Evolutionary conservation across 2,797 vertebrate species (phyloP), one percentile per base, ranked within the genome.

Genomic region (Galagoides demidoff): DNA sequence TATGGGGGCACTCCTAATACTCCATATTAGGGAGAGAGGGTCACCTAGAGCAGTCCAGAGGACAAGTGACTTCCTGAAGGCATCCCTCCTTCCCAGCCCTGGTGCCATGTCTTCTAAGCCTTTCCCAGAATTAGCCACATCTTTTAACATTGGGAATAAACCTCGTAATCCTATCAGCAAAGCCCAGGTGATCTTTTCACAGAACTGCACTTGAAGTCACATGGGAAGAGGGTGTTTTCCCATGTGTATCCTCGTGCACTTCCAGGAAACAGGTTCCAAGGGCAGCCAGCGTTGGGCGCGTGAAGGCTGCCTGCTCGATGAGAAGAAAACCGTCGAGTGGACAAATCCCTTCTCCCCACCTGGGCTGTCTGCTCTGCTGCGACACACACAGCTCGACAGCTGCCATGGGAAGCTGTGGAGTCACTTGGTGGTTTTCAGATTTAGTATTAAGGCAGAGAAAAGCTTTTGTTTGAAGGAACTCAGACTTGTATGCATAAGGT

Each of bases 51-150:
- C 68, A 49, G n/a, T 17, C 22, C 9, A 66, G 64, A 17, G 64
- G 31, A 19, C 64, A 66, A 19, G 64, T 66, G 27, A 9, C 27
- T 43, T 61, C 9, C 22, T 49, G 14, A 61, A 17, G 25, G 52
- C 11, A 1, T 29, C 20, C 37, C 27, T 82, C 76, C 55, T n/a
- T n/a, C 31, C 20, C 11, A 7, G 34, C 20, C 49, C 17, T 29
- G 14, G 2, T 1, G 16, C 27, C 34, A 3, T 61, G 19, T 66
- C 52, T 20, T n/a, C 6, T 0, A 8, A 8, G 23, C 23, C 66
- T 90, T 90, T 31, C 22, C 10, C 27, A 12, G 55, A 8, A 85
- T 31, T 11, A 37, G 68, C 27, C 43, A 0, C 39, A 10, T 43
- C 45, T 74, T 70, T 43, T 84, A 52, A 63, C 68, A 23, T 64